phyloP scores from a whole-genome alignment of 2,888 invertebrate genomes.

The Anoplius nigerrimus region DNA sequence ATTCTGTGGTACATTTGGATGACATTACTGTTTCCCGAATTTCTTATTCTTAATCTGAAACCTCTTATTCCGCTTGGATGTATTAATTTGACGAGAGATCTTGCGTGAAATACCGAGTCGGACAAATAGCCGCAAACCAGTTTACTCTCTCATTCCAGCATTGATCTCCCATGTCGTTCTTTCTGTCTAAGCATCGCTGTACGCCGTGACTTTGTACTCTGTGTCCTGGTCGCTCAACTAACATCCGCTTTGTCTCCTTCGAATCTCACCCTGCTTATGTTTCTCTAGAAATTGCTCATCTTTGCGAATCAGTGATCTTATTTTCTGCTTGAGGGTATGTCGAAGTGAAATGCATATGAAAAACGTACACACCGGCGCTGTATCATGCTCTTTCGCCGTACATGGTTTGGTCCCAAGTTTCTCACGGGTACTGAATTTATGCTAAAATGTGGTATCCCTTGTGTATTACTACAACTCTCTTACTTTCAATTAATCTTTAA shows the following conservation, averaged over 20 bases:
- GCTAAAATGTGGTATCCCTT: too few relatives aligned
- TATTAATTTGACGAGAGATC: too few relatives aligned
- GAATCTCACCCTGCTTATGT: neutral
- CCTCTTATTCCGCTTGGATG: too few relatives aligned
- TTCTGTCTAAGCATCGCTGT: slow-evolving; percentile 25
- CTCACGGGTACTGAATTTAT: too few relatives aligned
- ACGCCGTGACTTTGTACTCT: slow-evolving; percentile 19
- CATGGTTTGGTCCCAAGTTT: too few relatives aligned
- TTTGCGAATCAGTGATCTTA: slow-evolving; percentile 32
- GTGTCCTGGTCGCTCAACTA: slow-evolving; percentile 17
- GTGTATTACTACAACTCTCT: too few relatives aligned
- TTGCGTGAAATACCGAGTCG: slow-evolving; percentile 70
- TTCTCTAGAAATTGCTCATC: slow-evolving; percentile 23
- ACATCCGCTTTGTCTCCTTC: slow-evolving; percentile 22
- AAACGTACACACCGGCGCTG: slow-evolving; percentile 23
- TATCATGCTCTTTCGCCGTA: neutral
- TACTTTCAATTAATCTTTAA: too few relatives aligned
- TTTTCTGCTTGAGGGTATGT: slow-evolving; percentile 4
- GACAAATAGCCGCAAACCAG: slow-evolving; percentile 72
- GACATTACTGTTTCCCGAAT: too few relatives aligned
- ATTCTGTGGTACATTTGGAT: too few relatives aligned
- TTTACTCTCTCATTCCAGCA: slow-evolving; percentile 59
- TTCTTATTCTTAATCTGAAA: too few relatives aligned
- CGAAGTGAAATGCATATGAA: slow-evolving; percentile 11
- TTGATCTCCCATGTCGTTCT: slow-evolving; percentile 34